Evolutionary conservation across 2,113 vertebrate genomes (phyloP), one percentile per base, ranked within the genome.

Genomic region (Dinomys branickii): DNA sequence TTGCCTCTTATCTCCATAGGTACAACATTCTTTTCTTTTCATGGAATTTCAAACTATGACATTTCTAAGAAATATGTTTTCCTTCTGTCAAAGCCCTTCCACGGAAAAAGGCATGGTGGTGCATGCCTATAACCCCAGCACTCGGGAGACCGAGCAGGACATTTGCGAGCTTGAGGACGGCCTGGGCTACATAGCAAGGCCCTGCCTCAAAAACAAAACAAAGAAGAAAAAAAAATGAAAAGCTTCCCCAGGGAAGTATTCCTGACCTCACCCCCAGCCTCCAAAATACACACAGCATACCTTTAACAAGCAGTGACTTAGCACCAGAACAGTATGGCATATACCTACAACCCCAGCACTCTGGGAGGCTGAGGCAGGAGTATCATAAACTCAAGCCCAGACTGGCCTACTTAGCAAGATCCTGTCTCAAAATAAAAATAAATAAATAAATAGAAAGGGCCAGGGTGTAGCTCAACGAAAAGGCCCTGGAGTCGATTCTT

Each of bases 41-140:
- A 83, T 35, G 17, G 33, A 56, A 90, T 95, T 97, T 90, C 65
- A 91, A 89, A 82, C 59, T 65, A 71, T 88, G 41, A 97, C 41
- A 41, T 94, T 83, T 94, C 65, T 71, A 75, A 96, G 33, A 85
- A 83, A 24, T 52, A 19, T 65, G 58, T 93, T 71, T 95, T 84
- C 50, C n/a, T 88, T 96, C 38, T 92, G 41, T 88, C 90, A 85
- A 94, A 96, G 35, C 16, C 71, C 52, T 92, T 4, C 41, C 52
- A 54, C 35, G 8, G 52, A 94, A 90, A 87, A 8, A 54, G 30
- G 77, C 19, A 54, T 33, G 77, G 41, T 22, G 50, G 47, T 10
- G 8, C 77, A 54, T 11, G 9, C 33, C 77, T 54, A 3, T 52
- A 35, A 54, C 35, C 16, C 17, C 77, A 12, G 33, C 47, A 35